Conservation (phyloP, 2,797 vertebrate genomes). For the Sebastes nivosus region DNA sequence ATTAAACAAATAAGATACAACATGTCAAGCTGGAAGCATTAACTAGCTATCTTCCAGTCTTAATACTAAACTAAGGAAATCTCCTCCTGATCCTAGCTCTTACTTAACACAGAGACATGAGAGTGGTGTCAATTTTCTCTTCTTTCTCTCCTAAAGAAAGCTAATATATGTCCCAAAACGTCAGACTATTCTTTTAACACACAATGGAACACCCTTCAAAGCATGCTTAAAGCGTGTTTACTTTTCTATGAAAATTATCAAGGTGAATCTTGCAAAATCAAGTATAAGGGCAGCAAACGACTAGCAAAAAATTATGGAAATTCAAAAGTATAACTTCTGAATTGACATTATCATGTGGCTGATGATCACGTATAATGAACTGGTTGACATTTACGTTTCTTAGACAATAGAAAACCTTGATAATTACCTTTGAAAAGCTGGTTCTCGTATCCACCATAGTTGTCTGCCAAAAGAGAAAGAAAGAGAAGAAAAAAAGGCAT, state of each 20-base stretch:
- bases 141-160: not conserved
- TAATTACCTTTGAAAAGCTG: conserved; percentile 86
- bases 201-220: not conserved
- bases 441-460: conserved; percentile 85
- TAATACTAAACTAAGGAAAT: not conserved
- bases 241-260: not conserved
- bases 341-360: not conserved
- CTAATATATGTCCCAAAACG: not conserved
- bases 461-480: conserved; percentile 74
- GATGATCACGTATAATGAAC: not conserved
- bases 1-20: too few species aligned
- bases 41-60: not conserved
- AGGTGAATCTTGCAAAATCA: not conserved
- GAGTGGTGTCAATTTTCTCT: not conserved
- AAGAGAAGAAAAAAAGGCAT: conserved; percentile 31
- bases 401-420: not conserved
- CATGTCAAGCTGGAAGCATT: not conserved
- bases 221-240: not conserved
- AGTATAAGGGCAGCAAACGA: not conserved
- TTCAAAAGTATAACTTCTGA: not conserved
- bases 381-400: not conserved
- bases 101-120: not conserved
- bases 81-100: not conserved
- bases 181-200: not conserved
- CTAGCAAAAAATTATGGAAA: not conserved